phyloP scores from a whole-genome alignment of 2,797 vertebrate species.

The Crocodylus rhombifer region DNA sequence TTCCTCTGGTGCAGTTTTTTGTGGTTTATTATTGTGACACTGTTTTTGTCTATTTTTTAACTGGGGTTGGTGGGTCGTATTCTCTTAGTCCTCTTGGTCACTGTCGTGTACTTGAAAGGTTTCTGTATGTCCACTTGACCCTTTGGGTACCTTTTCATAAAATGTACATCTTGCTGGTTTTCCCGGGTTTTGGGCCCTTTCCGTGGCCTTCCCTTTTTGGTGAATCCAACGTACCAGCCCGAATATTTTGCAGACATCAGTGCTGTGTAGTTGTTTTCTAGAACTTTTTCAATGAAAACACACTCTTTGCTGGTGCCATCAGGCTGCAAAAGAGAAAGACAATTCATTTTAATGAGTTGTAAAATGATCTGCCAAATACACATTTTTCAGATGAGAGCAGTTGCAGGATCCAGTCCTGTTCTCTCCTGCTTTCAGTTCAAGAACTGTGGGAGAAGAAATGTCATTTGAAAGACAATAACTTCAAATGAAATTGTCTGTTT shows the following conservation, averaged over 20 bases:
- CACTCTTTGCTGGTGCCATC: conserved; percentile 88
- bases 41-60: conserved; percentile 72
- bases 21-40: conserved; percentile 73
- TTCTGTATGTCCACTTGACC: conserved; percentile 87
- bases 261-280: conserved; percentile 91
- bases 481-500: background rate
- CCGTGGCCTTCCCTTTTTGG: conserved; percentile 89
- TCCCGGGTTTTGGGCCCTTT: conserved; percentile 89
- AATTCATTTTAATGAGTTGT: background rate
- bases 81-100: conserved; percentile 88
- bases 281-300: conserved; percentile 90
- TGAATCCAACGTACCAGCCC: conserved; percentile 91
- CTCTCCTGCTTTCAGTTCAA: background rate
- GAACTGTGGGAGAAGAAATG: conserved; percentile 17
- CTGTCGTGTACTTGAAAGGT: conserved; percentile 90
- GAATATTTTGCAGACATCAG: conserved; percentile 90
- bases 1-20: conserved; percentile 84
- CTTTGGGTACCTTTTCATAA: conserved; percentile 90
- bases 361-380: background rate
- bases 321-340: conserved; percentile 74
- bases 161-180: conserved; percentile 91
- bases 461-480: conserved; percentile 21
- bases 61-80: conserved; percentile 85
- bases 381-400: conserved; percentile 22
- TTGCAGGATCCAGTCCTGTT: conserved; percentile 32